These are phyloP conservation scores for Cossypha niveicapilla DNA, from an alignment of 2,797 vertebrate genomes.

Conservation along the genomic window DNA sequence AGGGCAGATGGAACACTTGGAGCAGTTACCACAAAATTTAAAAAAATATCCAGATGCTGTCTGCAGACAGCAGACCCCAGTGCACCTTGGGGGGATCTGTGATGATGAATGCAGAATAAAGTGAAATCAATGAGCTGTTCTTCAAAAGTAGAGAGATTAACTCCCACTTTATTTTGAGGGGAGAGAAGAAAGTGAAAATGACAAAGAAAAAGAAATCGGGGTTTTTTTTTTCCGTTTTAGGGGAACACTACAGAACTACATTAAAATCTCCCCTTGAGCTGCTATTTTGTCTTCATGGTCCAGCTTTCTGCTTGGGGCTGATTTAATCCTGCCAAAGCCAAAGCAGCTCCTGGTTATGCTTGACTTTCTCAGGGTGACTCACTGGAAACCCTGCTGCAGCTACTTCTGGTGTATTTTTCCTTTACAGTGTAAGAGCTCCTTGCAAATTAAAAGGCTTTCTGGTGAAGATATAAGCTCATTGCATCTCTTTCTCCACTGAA, in stretches of 20 bases:
- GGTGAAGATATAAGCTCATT: not conserved
- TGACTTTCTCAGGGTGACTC: not conserved
- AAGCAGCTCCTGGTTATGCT: not conserved
- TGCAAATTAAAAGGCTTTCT: slow-evolving; percentile 22
- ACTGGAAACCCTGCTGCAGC: not conserved
- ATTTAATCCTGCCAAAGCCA: not conserved
- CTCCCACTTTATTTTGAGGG: not conserved
- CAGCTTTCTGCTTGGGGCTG: not conserved
- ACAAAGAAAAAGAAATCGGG: not conserved
- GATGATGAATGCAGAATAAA: not conserved
- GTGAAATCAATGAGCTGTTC: not conserved
- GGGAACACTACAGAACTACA: not conserved
- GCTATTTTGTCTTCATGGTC: not conserved
- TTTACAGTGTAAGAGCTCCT: not conserved
- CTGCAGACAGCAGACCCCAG: not conserved
- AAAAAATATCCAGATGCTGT: not conserved
- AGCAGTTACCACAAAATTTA: not conserved
- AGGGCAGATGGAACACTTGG: not conserved
- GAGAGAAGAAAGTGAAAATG: not conserved
- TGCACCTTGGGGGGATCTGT: not conserved
- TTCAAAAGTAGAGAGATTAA: not conserved
- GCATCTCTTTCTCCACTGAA: not conserved
- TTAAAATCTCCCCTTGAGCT: not conserved
- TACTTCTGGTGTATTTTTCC: not conserved
- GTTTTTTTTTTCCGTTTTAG: not conserved